A percentile compares a stretch with the other conserved stretches of the same genome.
Evolutionary conservation across 2,113 vertebrate species (phyloP).

Genomic region (Mus pahari): DNA sequence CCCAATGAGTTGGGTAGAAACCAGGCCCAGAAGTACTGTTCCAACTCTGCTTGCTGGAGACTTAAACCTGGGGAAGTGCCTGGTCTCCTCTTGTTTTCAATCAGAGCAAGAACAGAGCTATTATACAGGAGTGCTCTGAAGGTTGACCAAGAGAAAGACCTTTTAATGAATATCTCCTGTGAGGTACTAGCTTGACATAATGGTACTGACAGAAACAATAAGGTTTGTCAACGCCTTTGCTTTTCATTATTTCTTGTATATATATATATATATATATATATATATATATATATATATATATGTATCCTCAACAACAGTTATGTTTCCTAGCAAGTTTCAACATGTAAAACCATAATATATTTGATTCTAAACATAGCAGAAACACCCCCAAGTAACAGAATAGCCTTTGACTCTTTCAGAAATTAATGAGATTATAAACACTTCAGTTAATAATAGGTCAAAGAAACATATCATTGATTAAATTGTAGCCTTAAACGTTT

Average conservation of each 20-base stretch:
- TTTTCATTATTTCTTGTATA: constrained; percentile 28
- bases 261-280: too few relatives aligned
- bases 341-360: background rate
- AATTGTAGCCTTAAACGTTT: constrained; percentile 61
- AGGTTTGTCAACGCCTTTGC: constrained; percentile 49
- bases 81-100: constrained; percentile 55
- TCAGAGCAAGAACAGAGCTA: constrained; percentile 44
- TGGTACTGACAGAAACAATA: constrained; percentile 19
- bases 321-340: constrained; percentile 52
- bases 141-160: constrained; percentile 50
- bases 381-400: constrained; percentile 56
- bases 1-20: background rate
- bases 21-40: background rate
- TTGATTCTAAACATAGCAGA: constrained; percentile 61
- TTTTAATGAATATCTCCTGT: constrained; percentile 63
- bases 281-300: background rate
- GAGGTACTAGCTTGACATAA: constrained; percentile 47
- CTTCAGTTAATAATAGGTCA: constrained; percentile 56
- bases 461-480: constrained; percentile 66
- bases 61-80: background rate
- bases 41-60: constrained; percentile 5
- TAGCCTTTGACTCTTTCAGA: constrained; percentile 44
- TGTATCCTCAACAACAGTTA: constrained; percentile 46
- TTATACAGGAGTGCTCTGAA: constrained; percentile 46
- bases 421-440: constrained; percentile 72